These are phyloP conservation scores for Erpobdella octoculata DNA, from an alignment of 2,888 invertebrate species.

Conservation along the genomic window DNA sequence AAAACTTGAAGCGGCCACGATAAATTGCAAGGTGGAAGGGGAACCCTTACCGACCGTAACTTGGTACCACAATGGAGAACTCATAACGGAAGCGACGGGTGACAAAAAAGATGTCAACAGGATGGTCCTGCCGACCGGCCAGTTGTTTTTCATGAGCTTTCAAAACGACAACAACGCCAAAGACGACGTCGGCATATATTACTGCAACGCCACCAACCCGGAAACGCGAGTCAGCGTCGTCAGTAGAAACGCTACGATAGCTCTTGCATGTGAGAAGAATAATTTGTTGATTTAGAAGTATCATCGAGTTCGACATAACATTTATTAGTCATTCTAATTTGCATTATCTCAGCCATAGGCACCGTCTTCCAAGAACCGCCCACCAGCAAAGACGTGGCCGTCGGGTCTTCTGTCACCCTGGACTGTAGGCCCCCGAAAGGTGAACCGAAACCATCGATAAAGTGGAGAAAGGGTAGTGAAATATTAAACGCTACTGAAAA, in stretches of 20 bases:
- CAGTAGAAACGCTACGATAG: slow-evolving; percentile 35
- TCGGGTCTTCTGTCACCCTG: slow-evolving; percentile 60
- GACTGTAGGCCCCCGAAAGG: slow-evolving; percentile 83
- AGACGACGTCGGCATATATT: slow-evolving; percentile 34
- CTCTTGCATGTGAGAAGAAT: slow-evolving; percentile 33
- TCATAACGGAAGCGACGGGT: slow-evolving; percentile 59
- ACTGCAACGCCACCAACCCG: slow-evolving; percentile 36
- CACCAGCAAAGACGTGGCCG: slow-evolving; percentile 71
- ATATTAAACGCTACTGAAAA: slow-evolving; percentile 52
- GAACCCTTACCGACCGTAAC: slow-evolving; percentile 71
- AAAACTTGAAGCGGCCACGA: slow-evolving; percentile 89
- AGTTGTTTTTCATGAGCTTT: slow-evolving; percentile 77
- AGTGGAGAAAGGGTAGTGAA: slow-evolving; percentile 80
- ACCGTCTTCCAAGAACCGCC: slow-evolving; percentile 72
- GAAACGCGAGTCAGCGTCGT: slow-evolving; percentile 33
- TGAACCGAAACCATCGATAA: slow-evolving; percentile 75
- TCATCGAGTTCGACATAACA: too few species aligned
- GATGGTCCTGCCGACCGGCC: slow-evolving; percentile 70
- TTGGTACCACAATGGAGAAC: slow-evolving; percentile 85
- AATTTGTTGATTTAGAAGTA: background rate
- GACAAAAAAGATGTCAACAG: slow-evolving; percentile 70
- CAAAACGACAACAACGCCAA: slow-evolving; percentile 18
- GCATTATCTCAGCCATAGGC: background rate
- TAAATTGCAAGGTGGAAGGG: slow-evolving; percentile 94
- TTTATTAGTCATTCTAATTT: background rate